Percentiles rank a stretch among this genome's conserved stretches.
phyloP scores from a whole-genome alignment of 2,797 vertebrate species.

The Sebastes aleutianus region DNA sequence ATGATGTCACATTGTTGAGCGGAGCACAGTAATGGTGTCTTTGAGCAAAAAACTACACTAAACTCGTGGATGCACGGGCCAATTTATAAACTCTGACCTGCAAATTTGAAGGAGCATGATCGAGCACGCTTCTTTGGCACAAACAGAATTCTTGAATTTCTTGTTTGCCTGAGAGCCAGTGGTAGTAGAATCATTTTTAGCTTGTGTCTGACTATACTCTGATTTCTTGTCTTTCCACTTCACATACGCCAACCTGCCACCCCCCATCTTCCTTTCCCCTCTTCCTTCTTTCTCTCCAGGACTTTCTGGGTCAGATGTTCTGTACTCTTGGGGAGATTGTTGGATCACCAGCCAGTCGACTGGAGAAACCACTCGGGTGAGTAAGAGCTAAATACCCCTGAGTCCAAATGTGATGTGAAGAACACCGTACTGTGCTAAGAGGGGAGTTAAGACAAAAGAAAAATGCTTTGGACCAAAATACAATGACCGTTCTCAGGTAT shows the following conservation, averaged over 20 bases:
- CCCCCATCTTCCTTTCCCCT: background rate
- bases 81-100: background rate
- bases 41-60: background rate
- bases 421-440: conserved; percentile 4
- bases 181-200: background rate
- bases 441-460: background rate
- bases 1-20: background rate
- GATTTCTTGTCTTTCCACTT: conserved; percentile 12
- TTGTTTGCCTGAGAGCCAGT: background rate
- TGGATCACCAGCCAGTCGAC: conserved; percentile 91
- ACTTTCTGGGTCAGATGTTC: conserved; percentile 95
- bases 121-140: background rate
- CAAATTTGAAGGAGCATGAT: conserved; percentile 6
- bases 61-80: background rate
- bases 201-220: background rate
- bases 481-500: background rate
- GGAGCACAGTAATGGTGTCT: background rate
- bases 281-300: conserved; percentile 73
- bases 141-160: background rate
- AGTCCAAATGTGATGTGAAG: conserved; percentile 24
- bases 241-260: background rate
- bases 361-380: conserved; percentile 95
- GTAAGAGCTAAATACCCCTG: conserved; percentile 55
- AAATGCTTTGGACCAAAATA: background rate
- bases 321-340: conserved; percentile 97